Base-by-base conservation (phyloP, 1,140 invertebrate species). In the Calephelis virginiensis region DNA sequence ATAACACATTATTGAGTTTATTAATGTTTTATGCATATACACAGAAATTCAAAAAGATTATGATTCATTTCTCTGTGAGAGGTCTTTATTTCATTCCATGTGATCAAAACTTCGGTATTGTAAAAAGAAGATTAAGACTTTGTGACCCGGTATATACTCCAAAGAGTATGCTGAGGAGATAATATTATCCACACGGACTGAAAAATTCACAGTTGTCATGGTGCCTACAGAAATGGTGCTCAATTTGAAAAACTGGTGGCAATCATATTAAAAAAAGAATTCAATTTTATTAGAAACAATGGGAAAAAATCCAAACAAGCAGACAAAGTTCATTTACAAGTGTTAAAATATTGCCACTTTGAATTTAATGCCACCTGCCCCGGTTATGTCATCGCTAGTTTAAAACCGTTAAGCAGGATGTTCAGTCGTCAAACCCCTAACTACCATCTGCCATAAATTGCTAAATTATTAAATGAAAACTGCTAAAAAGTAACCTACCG, bases 21-120 rank as follows among this genome's bases (percentile, higher is more conserved):
- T 49, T 49, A 49, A n/a, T 49, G 48, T 49, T 49, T 49, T 49
- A 49, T 49, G 48, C 11, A 49, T n/a, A 49, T n/a, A 49, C 13
- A 4, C 13, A 14, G 48, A 49, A 49, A 49, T 49, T 49, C 48
- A 49, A 49, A 49, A 49, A 49, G 48, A 49, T 49, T 12, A 49
- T 14, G 12, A 49, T 49, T 49, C 48, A 49, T 49, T 14, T 49
- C 48, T n/a, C 13, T 49, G 11, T 49, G 48, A 49, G 48, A 49
- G 13, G 48, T 48, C 12, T n/a, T 11, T 48, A 12, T 48, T 48
- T 48, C 47, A 48, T 48, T 12, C 47, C 47, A 5, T 48, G 10
- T 48, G 47, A 48, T 48, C 47, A n/a, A 48, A 12, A 48, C 47
- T 48, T 48, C 3, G 47, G 47, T 48, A 48, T 48, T 48, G 47